A percentile compares a stretch with the other conserved stretches of the same genome.
Conservation (phyloP, 2,797 vertebrate species). For the Gadopsis marmoratus region DNA sequence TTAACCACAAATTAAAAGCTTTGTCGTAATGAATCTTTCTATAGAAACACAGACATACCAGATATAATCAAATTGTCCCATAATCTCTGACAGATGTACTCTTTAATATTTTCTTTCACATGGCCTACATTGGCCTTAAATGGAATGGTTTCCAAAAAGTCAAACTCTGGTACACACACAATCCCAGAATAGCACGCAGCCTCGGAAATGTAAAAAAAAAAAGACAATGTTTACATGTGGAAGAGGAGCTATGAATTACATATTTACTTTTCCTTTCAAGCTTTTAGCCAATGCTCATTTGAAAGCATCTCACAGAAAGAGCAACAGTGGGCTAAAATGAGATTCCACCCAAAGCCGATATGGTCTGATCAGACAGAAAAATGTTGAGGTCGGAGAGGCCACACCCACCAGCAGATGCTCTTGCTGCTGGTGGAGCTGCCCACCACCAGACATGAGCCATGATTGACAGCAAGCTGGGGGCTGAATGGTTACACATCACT, state of each 20-base stretch:
- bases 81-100: constrained; percentile 12
- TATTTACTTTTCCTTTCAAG: constrained; percentile 15
- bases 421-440: constrained; percentile 56
- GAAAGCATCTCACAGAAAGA: constrained; percentile 48
- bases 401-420: constrained; percentile 80
- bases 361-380: constrained; percentile 51
- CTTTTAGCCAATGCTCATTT: constrained; percentile 19
- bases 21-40: constrained; percentile 22
- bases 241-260: not conserved
- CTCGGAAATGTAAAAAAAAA: not conserved
- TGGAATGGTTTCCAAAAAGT: constrained; percentile 28
- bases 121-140: constrained; percentile 48
- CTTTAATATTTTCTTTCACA: constrained; percentile 67
- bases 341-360: constrained; percentile 34
- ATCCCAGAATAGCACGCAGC: constrained; percentile 38
- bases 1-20: not conserved
- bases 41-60: constrained; percentile 17
- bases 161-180: constrained; percentile 18
- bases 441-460: constrained; percentile 67
- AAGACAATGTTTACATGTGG: not conserved
- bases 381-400: constrained; percentile 59
- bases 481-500: constrained; percentile 39
- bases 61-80: constrained; percentile 2
- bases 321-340: constrained; percentile 41
- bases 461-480: constrained; percentile 66